Evolutionary conservation across 2,888 invertebrate species (phyloP).

Genomic region (Cactoblastis cactorum): DNA sequence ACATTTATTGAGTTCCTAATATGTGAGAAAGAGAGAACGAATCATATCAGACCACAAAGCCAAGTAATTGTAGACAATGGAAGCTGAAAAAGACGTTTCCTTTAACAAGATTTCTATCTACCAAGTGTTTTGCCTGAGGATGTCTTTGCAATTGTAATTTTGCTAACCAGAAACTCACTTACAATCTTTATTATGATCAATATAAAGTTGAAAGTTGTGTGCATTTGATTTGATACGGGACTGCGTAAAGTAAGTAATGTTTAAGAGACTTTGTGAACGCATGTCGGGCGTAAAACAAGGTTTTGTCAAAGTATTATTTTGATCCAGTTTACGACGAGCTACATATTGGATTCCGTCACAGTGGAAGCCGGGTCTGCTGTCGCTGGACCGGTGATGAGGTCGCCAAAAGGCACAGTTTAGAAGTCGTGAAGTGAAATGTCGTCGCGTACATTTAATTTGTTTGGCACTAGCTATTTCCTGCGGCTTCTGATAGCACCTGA

Average conservation of each 20-base stretch:
- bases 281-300: slow-evolving; percentile 72
- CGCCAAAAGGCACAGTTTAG: slow-evolving; percentile 16
- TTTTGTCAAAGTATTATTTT: slow-evolving; percentile 70
- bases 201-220: slow-evolving; percentile 25
- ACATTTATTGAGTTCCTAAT: slow-evolving; percentile 22
- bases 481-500: not conserved
- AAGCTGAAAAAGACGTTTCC: slow-evolving; percentile 76
- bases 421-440: slow-evolving; percentile 4
- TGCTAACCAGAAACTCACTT: slow-evolving; percentile 4
- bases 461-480: not conserved
- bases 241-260: slow-evolving; percentile 33
- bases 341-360: not conserved
- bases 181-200: not conserved
- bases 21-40: slow-evolving; percentile 37
- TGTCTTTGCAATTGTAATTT: slow-evolving; percentile 31
- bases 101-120: slow-evolving; percentile 75
- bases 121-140: slow-evolving; percentile 68
- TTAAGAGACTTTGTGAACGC: slow-evolving; percentile 67
- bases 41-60: slow-evolving; percentile 56
- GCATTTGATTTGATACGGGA: not conserved
- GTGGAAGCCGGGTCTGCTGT: slow-evolving; percentile 5
- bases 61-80: slow-evolving; percentile 77
- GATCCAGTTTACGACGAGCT: slow-evolving; percentile 41
- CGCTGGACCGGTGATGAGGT: slow-evolving; percentile 20
- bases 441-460: not conserved